These are phyloP conservation scores for Copsychus sechellarum DNA, from an alignment of 2,113 vertebrate genomes.

Conservation along the genomic window DNA sequence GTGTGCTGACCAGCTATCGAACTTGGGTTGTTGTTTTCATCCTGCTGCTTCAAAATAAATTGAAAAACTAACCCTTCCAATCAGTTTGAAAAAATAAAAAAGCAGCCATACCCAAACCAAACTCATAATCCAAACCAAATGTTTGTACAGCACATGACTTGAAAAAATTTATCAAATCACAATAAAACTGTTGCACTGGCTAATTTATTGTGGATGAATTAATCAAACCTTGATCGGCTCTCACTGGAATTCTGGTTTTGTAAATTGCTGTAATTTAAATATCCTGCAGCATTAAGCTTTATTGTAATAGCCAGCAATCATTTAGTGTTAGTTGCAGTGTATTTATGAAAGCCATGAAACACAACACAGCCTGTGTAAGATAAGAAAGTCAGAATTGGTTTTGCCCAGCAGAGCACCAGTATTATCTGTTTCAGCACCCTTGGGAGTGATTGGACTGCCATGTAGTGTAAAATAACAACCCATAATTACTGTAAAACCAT, in stretches of 20 bases:
- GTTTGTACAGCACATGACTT: background rate
- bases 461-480: background rate
- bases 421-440: background rate
- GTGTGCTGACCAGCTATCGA: conserved; percentile 40
- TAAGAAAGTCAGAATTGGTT: background rate
- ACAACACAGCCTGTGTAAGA: background rate
- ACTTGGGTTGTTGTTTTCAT: conserved; percentile 67
- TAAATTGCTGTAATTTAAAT: background rate
- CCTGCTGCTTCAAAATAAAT: conserved; percentile 43
- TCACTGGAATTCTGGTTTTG: background rate
- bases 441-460: conserved; percentile 37
- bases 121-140: background rate
- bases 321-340: background rate
- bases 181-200: conserved; percentile 24
- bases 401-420: background rate
- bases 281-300: background rate
- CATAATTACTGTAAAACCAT: background rate
- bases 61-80: conserved; percentile 19
- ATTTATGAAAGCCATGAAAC: background rate
- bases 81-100: conserved; percentile 38
- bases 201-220: background rate
- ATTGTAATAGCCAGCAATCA: background rate
- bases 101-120: background rate
- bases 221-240: background rate
- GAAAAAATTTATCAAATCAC: background rate